Percentiles rank a stretch among this genome's conserved stretches.
Conservation (phyloP, 1,140 invertebrate species). For the Zaprionus africanus region DNA sequence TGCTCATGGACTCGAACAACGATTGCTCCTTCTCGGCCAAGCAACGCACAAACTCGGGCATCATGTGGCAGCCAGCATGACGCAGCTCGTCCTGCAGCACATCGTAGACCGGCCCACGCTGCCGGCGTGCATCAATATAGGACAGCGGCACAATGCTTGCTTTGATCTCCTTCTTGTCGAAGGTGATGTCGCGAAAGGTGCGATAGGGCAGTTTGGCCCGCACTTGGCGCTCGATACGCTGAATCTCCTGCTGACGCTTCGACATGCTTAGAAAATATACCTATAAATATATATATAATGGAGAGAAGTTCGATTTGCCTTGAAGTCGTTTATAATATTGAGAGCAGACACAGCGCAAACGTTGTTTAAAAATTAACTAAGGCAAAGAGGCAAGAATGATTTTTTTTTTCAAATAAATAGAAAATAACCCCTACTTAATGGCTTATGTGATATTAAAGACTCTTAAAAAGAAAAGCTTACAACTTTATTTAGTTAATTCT, state of each 20-base stretch:
- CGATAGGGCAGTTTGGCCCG: slow-evolving; percentile 60
- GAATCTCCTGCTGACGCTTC: slow-evolving; percentile 49
- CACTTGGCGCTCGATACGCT: slow-evolving; percentile 49
- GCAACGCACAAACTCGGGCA: slow-evolving; percentile 63
- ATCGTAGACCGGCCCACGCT: slow-evolving; percentile 54
- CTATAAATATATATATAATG: neutral
- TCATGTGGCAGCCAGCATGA: slow-evolving; percentile 50
- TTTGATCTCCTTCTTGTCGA: slow-evolving; percentile 58
- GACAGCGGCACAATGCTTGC: slow-evolving; percentile 38
- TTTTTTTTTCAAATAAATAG: too few species aligned
- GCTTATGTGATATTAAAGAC: neutral
- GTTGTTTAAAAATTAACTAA: neutral
- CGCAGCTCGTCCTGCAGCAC: slow-evolving; percentile 64
- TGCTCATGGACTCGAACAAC: slow-evolving; percentile 57
- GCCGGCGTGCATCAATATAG: slow-evolving; percentile 44
- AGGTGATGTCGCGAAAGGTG: slow-evolving; percentile 63
- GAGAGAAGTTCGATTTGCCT: neutral
- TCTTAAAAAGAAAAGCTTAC: neutral
- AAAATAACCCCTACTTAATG: too few species aligned
- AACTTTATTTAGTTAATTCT: neutral
- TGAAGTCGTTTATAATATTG: neutral
- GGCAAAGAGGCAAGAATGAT: too few species aligned
- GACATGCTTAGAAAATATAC: slow-evolving; percentile 17
- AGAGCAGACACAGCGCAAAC: neutral
- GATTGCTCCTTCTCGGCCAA: slow-evolving; percentile 64